phyloP scores from a whole-genome alignment of 2,797 vertebrate genomes.

The Urocyon cinereoargenteus region DNA sequence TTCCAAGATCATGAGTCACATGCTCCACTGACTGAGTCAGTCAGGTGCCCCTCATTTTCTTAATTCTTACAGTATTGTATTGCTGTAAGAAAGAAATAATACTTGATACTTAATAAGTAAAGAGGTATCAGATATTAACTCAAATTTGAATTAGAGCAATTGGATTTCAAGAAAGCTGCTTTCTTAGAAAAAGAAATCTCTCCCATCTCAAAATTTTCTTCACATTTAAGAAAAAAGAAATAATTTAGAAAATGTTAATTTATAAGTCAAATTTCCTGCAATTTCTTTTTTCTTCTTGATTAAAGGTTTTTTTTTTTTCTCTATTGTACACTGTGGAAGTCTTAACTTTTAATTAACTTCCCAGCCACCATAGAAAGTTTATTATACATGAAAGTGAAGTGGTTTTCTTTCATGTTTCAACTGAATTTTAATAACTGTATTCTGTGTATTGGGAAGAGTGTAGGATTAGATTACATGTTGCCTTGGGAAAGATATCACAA shows the following conservation, averaged over 20 bases:
- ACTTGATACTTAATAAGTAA: neutral
- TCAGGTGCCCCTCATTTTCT: neutral
- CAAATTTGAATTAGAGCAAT: slow-evolving; percentile 1
- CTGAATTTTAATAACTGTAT: slow-evolving; percentile 54
- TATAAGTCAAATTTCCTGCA: slow-evolving; percentile 40
- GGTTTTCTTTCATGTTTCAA: slow-evolving; percentile 66
- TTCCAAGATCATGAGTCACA: neutral
- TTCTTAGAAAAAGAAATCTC: slow-evolving; percentile 22
- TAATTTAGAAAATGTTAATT: slow-evolving; percentile 17
- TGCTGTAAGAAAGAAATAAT: slow-evolving; percentile 4
- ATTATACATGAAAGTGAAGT: slow-evolving; percentile 62
- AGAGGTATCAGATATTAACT: neutral
- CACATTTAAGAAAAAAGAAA: neutral
- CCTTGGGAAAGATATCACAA: neutral
- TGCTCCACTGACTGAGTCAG: neutral
- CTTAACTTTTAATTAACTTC: slow-evolving; percentile 62
- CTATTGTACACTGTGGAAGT: neutral
- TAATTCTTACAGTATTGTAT: neutral
- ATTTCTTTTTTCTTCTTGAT: slow-evolving; percentile 63
- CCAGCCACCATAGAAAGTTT: neutral
- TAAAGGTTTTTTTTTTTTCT: slow-evolving; percentile 66
- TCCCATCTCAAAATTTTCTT: slow-evolving; percentile 43
- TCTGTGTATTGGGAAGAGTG: neutral
- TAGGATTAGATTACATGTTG: slow-evolving; percentile 24
- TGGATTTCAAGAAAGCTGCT: neutral